These are phyloP conservation scores for Phalacrocorax carbo DNA, from an alignment of 2,113 vertebrate species.

Conservation along the genomic window DNA sequence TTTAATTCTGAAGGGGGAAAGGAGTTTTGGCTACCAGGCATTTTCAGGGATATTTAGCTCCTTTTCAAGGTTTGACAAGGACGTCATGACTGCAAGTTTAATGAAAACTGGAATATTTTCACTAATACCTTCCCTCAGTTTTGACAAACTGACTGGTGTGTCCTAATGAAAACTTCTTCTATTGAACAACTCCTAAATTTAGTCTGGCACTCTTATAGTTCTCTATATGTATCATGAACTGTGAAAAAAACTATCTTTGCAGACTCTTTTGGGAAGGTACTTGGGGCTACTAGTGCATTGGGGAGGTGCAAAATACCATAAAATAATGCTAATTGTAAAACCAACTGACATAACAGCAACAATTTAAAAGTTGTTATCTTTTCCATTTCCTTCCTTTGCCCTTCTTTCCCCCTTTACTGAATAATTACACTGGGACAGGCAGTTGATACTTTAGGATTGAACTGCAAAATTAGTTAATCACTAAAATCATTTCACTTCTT, in stretches of 20 bases:
- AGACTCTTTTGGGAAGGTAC: background rate
- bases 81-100: background rate
- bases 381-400: background rate
- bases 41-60: background rate
- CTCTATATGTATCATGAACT: background rate
- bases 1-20: background rate
- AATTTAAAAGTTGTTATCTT: background rate
- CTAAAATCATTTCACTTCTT: slow-evolving; percentile 2
- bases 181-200: background rate
- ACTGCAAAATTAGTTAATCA: background rate
- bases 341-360: background rate
- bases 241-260: too few relatives aligned
- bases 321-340: background rate
- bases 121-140: background rate
- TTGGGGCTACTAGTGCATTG: background rate
- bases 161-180: background rate
- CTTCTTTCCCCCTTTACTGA: background rate
- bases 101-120: background rate
- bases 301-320: background rate
- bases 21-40: background rate
- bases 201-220: background rate
- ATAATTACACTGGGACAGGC: background rate
- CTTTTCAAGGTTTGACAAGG: background rate
- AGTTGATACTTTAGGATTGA: background rate
- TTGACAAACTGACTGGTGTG: background rate